Percentiles rank a stretch among this genome's conserved stretches.
These are phyloP conservation scores for Falcunculus frontatus DNA, from an alignment of 2,113 vertebrate species.

Conservation along the genomic window DNA sequence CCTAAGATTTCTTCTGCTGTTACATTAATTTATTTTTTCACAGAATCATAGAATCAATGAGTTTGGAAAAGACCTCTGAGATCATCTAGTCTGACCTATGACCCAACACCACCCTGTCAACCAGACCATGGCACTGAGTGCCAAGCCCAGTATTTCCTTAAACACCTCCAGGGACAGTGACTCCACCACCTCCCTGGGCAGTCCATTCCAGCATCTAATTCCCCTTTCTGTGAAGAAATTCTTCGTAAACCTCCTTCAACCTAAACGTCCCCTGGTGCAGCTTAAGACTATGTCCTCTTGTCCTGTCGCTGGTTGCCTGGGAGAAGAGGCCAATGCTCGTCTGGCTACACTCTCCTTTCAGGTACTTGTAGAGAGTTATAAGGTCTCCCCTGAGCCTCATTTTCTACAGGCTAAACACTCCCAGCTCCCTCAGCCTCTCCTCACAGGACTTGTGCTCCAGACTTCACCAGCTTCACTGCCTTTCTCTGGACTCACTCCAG, in stretches of 20 bases:
- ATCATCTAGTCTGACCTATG: background rate
- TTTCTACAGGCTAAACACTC: background rate
- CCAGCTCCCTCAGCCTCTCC: background rate
- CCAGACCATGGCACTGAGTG: background rate
- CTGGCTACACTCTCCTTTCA: background rate
- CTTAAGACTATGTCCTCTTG: background rate
- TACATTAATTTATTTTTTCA: background rate
- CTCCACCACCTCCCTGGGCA: background rate
- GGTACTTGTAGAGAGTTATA: rapidly evolving
- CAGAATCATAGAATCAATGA: background rate
- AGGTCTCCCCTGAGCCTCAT: too few relatives aligned
- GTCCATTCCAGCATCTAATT: background rate
- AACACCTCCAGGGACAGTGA: background rate
- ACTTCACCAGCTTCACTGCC: background rate
- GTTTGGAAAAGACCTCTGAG: background rate
- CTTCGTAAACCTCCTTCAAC: background rate
- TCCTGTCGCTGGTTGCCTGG: background rate
- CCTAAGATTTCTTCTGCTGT: background rate
- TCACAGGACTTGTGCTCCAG: background rate
- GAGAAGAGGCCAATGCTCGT: background rate
- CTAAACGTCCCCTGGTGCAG: rapidly evolving
- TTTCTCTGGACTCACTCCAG: background rate
- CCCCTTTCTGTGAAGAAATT: background rate
- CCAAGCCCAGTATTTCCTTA: background rate
- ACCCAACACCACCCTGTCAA: background rate